phyloP scores from a whole-genome alignment of 2,888 invertebrate genomes.

The Nycteola revayana region DNA sequence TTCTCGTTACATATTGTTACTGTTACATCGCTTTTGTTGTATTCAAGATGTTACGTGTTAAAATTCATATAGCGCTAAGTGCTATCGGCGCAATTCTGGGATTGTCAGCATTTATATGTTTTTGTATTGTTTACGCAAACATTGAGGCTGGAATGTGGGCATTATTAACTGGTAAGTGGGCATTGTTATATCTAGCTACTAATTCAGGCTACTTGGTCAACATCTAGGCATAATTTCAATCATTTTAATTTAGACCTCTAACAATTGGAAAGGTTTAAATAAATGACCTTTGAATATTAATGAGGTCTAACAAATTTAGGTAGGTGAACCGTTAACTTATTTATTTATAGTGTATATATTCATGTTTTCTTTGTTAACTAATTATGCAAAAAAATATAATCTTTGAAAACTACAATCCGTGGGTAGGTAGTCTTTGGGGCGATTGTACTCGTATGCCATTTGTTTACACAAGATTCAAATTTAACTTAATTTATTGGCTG shows the following conservation, averaged over 20 bases:
- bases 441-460: no score
- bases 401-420: no score
- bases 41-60: slow-evolving; percentile 57
- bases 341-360: no score
- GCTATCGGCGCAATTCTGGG: slow-evolving; percentile 61
- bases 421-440: no score
- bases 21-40: neutral
- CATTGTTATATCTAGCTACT: neutral
- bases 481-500: no score
- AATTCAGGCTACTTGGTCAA: no score
- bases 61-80: slow-evolving; percentile 66
- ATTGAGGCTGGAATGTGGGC: slow-evolving; percentile 76
- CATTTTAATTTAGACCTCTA: neutral
- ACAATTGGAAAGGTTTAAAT: neutral
- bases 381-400: no score
- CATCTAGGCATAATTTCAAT: no score
- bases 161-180: slow-evolving; percentile 65
- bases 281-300: neutral
- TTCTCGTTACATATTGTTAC: no score
- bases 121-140: slow-evolving; percentile 72
- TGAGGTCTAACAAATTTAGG: neutral
- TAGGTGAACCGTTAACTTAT: no score
- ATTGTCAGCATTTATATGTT: slow-evolving; percentile 71
- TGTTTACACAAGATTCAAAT: no score
- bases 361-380: no score